A percentile compares a stretch with the other conserved stretches of the same genome.
Evolutionary conservation across 2,113 vertebrate genomes (phyloP).

Genomic region (Atractosteus spatula): DNA sequence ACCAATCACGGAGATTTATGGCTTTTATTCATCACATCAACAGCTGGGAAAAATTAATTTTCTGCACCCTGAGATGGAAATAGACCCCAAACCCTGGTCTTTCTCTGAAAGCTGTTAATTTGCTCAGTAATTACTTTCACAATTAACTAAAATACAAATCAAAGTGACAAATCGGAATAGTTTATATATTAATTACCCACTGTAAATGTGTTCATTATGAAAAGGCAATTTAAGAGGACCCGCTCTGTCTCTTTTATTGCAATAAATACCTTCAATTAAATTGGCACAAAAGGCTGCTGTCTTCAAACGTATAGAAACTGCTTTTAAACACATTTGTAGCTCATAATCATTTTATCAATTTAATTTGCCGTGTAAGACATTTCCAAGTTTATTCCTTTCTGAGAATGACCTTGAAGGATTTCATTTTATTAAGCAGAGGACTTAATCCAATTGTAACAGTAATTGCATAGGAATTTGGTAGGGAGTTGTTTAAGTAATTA

Average conservation of each 20-base stretch:
- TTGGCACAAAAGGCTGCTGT: slow-evolving; percentile 38
- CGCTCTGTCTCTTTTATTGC: slow-evolving; percentile 81
- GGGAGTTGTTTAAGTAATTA: slow-evolving; percentile 20
- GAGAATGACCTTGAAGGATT: slow-evolving; percentile 19
- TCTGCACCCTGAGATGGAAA: slow-evolving; percentile 83
- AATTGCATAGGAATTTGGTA: slow-evolving; percentile 19
- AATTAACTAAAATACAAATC: slow-evolving; percentile 99
- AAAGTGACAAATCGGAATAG: slow-evolving; percentile 92
- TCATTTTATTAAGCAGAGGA: slow-evolving; percentile 26
- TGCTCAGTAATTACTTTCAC: slow-evolving; percentile 97
- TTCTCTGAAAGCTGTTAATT: slow-evolving; percentile 95
- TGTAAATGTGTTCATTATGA: slow-evolving; percentile 94
- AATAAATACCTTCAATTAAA: slow-evolving; percentile 71
- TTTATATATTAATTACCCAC: slow-evolving; percentile 96
- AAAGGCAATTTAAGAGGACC: slow-evolving; percentile 88
- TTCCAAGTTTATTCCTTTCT: slow-evolving; percentile 20
- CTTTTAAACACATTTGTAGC: slow-evolving; percentile 50
- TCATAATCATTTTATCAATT: slow-evolving; percentile 37
- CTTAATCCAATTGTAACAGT: slow-evolving; percentile 17
- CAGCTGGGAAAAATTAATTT: slow-evolving; percentile 92
- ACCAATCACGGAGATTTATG: slow-evolving; percentile 97
- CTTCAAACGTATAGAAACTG: slow-evolving; percentile 34
- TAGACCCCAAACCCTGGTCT: slow-evolving; percentile 83
- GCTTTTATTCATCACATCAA: slow-evolving; percentile 95
- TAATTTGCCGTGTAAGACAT: slow-evolving; percentile 28